Conservation (phyloP, 2,113 vertebrate genomes). For the Tautogolabrus adspersus region DNA sequence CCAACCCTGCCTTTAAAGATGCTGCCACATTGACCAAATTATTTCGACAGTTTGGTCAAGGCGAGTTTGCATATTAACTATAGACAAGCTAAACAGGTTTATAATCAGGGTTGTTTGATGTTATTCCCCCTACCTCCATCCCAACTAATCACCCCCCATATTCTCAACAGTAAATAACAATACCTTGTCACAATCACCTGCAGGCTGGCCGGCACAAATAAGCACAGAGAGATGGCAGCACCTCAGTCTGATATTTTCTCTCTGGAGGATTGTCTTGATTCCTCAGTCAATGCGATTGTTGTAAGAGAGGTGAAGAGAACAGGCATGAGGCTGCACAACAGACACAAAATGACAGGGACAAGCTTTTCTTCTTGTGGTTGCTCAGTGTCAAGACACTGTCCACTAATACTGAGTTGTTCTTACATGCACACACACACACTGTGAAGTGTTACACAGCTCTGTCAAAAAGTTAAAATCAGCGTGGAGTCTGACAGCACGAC, state of each 20-base stretch:
- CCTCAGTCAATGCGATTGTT: constrained; percentile 44
- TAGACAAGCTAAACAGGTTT: too few relatives aligned
- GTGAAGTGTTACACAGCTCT: background rate
- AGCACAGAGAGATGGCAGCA: constrained; percentile 27
- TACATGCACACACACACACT: background rate
- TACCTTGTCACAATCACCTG: constrained; percentile 45
- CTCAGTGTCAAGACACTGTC: background rate
- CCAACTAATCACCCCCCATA: constrained; percentile 5
- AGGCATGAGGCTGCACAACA: constrained; percentile 17
- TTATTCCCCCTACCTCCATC: background rate
- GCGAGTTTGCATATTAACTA: too few relatives aligned
- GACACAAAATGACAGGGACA: constrained; percentile 11
- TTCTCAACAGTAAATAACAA: background rate
- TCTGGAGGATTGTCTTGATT: constrained; percentile 47
- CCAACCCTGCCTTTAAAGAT: too few relatives aligned
- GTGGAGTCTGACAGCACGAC: too few relatives aligned
- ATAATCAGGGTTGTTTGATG: too few relatives aligned
- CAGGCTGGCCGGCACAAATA: constrained; percentile 12
- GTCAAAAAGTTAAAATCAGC: too few relatives aligned
- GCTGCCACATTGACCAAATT: too few relatives aligned
- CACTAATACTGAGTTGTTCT: background rate
- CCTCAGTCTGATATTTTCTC: constrained; percentile 42
- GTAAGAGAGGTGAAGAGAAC: background rate
- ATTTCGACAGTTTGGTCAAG: too few relatives aligned
- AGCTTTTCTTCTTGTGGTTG: constrained; percentile 9